Percentiles rank a stretch among this genome's conserved stretches.
phyloP scores from a whole-genome alignment of 1,140 invertebrate species.

The Condylostylus longicornis region DNA sequence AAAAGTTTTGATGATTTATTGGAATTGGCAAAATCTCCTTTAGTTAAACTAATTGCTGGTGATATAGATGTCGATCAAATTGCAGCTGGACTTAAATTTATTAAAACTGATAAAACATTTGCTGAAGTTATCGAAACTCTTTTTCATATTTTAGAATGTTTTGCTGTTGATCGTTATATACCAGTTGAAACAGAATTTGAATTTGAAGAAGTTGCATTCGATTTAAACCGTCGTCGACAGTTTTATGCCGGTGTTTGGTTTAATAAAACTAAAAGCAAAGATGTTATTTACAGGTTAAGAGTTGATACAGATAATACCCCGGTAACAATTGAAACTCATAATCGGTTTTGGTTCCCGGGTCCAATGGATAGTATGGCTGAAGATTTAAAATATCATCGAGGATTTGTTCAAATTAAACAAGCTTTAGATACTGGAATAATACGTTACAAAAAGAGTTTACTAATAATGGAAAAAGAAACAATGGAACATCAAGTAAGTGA shows the following conservation, averaged over 20 bases:
- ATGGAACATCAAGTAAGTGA: background rate
- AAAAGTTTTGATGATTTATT: conserved; percentile 21
- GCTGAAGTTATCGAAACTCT: conserved; percentile 24
- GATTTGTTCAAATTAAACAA: conserved; percentile 50
- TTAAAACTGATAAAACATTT: conserved; percentile 20
- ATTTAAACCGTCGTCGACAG: conserved; percentile 32
- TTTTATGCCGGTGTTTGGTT: conserved; percentile 26
- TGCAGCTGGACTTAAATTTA: conserved; percentile 14
- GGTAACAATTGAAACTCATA: conserved; percentile 39
- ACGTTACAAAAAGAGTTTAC: conserved; percentile 18
- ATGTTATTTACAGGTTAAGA: conserved; percentile 41
- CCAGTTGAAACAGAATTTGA: conserved; percentile 35
- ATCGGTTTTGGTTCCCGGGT: conserved; percentile 50
- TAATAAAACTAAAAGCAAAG: conserved; percentile 18
- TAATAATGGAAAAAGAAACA: background rate
- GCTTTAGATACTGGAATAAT: conserved; percentile 46
- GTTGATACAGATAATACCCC: conserved; percentile 54
- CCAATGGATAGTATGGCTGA: conserved; percentile 45
- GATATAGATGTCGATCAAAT: conserved; percentile 22
- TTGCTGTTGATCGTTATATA: conserved; percentile 41
- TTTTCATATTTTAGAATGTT: conserved; percentile 40
- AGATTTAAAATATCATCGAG: conserved; percentile 47
- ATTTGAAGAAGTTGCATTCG: conserved; percentile 35
- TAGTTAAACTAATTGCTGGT: conserved; percentile 24
- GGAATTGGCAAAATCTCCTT: conserved; percentile 24